Conservation (phyloP, 1,140 invertebrate species). For the Cyphomyrmex costatus region DNA sequence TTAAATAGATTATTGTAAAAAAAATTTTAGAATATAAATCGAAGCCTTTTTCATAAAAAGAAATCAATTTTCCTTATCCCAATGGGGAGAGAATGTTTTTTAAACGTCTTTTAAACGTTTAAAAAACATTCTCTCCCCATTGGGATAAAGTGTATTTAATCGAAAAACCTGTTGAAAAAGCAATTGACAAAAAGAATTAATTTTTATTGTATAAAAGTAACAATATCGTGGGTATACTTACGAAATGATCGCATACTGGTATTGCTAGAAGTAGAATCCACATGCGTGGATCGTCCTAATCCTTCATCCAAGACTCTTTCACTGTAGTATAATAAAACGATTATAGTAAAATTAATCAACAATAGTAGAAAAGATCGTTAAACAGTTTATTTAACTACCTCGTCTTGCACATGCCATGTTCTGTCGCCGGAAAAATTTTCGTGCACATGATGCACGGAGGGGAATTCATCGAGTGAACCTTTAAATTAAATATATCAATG, state of each 20-base stretch:
- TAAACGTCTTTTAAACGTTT: too few species aligned
- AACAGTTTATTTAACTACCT: constrained; percentile 79
- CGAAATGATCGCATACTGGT: constrained; percentile 78
- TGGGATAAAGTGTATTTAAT: neutral
- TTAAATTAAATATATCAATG: constrained; percentile 30
- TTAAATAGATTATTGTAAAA: neutral
- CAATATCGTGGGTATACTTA: constrained; percentile 67
- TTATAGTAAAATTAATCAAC: constrained; percentile 24
- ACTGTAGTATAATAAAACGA: constrained; percentile 71
- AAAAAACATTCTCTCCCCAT: too few species aligned
- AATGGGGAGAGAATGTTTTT: too few species aligned
- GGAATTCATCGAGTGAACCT: constrained; percentile 91
- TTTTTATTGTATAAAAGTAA: neutral
- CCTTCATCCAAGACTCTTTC: constrained; percentile 80
- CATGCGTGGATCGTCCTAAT: constrained; percentile 73
- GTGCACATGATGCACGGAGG: constrained; percentile 92
- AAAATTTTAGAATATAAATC: neutral
- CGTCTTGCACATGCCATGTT: constrained; percentile 82
- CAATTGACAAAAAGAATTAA: neutral
- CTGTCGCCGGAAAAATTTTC: constrained; percentile 90
- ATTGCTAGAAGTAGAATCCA: constrained; percentile 79
- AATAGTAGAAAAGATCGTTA: constrained; percentile 6
- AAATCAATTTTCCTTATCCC: neutral
- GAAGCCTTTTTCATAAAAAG: neutral
- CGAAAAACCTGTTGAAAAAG: neutral